These are phyloP conservation scores for Cryptocheilus praepositus DNA, from an alignment of 2,888 invertebrate genomes.

Conservation along the genomic window DNA sequence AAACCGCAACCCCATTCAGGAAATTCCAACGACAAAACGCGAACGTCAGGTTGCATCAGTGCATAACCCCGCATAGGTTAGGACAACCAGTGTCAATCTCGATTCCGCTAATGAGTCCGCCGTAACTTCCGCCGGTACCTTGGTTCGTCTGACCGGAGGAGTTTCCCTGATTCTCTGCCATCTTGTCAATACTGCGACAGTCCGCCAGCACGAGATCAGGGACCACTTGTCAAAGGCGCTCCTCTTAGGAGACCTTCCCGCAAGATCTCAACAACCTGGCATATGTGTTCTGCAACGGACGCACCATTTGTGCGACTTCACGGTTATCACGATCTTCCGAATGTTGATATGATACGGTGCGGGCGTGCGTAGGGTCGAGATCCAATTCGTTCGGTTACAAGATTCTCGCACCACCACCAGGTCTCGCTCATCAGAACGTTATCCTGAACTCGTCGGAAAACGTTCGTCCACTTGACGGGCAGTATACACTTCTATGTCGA, in stretches of 20 bases:
- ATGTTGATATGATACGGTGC: too few relatives aligned
- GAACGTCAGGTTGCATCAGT: constrained; percentile 7
- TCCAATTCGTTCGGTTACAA: background rate
- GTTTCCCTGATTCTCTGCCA: constrained; percentile 85
- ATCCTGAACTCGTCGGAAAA: constrained; percentile 31
- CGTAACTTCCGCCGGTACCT: constrained; percentile 50
- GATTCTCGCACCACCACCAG: too few relatives aligned
- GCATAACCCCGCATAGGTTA: constrained; percentile 40
- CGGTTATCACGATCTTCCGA: background rate
- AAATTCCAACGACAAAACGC: background rate
- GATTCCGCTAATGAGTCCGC: background rate
- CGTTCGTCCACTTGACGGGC: constrained; percentile 31
- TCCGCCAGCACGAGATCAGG: background rate
- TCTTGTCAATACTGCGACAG: constrained; percentile 69
- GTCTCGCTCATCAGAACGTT: background rate
- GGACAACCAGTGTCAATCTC: constrained; percentile 10
- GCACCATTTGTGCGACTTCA: constrained; percentile 58
- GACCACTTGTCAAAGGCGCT: constrained; percentile 59
- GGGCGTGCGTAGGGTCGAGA: background rate
- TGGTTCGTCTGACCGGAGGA: constrained; percentile 80
- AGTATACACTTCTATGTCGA: constrained; percentile 6
- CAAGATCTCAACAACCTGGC: constrained; percentile 64
- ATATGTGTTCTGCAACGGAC: constrained; percentile 53
- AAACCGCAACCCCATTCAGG: too few relatives aligned
- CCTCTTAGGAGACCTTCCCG: constrained; percentile 67